These are phyloP conservation scores for Tupaia tana DNA, from an alignment of 2,113 vertebrate genomes.

Conservation along the genomic window DNA sequence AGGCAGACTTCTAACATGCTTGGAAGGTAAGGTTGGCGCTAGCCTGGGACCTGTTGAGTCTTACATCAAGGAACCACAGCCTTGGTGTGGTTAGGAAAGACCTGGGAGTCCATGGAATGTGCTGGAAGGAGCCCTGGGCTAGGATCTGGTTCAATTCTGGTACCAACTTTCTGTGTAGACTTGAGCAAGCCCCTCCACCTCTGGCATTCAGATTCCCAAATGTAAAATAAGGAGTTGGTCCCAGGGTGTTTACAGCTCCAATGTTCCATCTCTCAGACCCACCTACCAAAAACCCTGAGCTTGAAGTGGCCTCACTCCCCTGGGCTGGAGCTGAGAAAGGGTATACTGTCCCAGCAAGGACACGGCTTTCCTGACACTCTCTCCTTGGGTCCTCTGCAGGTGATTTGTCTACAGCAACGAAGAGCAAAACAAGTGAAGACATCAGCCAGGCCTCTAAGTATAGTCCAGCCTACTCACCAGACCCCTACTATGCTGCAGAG, in stretches of 20 bases:
- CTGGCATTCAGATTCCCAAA: neutral
- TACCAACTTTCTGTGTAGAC: neutral
- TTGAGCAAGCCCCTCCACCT: neutral
- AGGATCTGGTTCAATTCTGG: neutral
- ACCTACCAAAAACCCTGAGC: neutral
- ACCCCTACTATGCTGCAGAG: conserved; percentile 93
- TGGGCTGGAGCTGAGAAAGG: neutral
- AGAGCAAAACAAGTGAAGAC: conserved; percentile 98
- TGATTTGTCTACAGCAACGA: conserved; percentile 90
- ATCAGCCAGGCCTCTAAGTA: conserved; percentile 95
- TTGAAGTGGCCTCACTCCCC: neutral
- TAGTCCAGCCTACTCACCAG: conserved; percentile 93
- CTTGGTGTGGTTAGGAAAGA: neutral
- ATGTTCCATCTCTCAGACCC: neutral
- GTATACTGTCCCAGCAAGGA: neutral
- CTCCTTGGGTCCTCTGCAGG: conserved; percentile 85
- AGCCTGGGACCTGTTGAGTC: neutral
- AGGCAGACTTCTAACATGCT: neutral
- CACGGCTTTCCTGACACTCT: conserved; percentile 31
- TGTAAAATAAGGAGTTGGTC: neutral
- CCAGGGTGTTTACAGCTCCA: neutral
- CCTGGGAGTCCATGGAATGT: neutral
- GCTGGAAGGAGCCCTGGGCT: neutral
- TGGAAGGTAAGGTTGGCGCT: neutral
- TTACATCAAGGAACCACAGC: neutral